Evolutionary conservation across 2,888 invertebrate species (phyloP).

Genomic region (Melitaea athalia): DNA sequence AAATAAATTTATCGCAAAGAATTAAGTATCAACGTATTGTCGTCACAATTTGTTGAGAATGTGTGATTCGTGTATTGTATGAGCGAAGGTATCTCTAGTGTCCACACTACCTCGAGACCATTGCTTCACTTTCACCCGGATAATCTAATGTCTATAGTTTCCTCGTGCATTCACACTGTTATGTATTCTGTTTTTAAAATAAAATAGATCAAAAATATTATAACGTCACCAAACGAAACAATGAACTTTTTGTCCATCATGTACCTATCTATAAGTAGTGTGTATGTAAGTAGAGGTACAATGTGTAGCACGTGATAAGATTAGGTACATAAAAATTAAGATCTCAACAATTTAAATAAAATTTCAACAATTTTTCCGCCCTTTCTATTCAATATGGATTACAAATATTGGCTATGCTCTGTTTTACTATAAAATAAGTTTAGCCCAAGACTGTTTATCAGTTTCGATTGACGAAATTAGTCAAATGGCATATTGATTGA

Average conservation of each 20-base stretch:
- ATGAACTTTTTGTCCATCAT: not conserved
- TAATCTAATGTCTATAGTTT: conserved; percentile 31
- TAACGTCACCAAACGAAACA: not conserved
- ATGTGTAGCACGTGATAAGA: too few species aligned
- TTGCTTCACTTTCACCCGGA: conserved; percentile 46
- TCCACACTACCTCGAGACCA: conserved; percentile 29
- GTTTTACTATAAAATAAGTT: not conserved
- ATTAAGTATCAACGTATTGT: too few species aligned
- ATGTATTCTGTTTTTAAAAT: not conserved
- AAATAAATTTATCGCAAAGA: too few species aligned
- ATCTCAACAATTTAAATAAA: too few species aligned
- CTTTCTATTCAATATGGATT: too few species aligned
- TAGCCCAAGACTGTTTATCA: too few species aligned
- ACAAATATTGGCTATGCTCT: too few species aligned
- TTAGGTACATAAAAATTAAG: too few species aligned
- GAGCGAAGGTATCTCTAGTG: conserved; percentile 28
- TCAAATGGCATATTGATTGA: not conserved
- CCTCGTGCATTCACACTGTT: conserved; percentile 11
- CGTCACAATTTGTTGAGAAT: too few species aligned
- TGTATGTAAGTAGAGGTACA: too few species aligned
- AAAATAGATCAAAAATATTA: not conserved
- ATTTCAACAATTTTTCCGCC: too few species aligned
- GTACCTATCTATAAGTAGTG: not conserved
- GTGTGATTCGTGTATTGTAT: too few species aligned
- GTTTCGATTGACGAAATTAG: not conserved